phyloP scores from a whole-genome alignment of 2,888 invertebrate genomes.

The Dorcus parallelipipedus region DNA sequence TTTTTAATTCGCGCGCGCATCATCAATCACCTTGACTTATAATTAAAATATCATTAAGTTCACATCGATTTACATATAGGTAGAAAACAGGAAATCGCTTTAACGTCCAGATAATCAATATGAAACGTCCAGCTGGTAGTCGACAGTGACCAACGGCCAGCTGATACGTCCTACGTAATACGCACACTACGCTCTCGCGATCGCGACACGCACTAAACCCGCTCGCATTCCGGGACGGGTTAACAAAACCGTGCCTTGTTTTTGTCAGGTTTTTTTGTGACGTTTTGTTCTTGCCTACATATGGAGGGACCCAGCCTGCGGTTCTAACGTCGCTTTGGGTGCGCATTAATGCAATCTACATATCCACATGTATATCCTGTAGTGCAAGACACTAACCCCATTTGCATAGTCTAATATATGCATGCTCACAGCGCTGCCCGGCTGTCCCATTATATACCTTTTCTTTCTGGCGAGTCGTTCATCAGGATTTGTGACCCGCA shows the following conservation, averaged over 20 bases:
- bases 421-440: conserved; percentile 37
- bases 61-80: conserved; percentile 38
- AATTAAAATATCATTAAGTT: conserved; percentile 42
- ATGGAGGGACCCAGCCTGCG: conserved; percentile 12
- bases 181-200: conserved; percentile 18
- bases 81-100: conserved; percentile 29
- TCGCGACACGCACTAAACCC: conserved; percentile 25
- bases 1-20: conserved; percentile 15
- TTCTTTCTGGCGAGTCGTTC: conserved; percentile 30
- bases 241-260: conserved; percentile 23
- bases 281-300: conserved; percentile 30
- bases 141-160: conserved; percentile 30
- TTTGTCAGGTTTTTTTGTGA: conserved; percentile 41
- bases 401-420: conserved; percentile 45
- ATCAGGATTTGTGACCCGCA: conserved; percentile 36
- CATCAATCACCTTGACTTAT: conserved; percentile 36
- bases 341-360: conserved; percentile 33
- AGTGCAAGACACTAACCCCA: conserved; percentile 37
- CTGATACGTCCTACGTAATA: conserved; percentile 22
- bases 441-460: conserved; percentile 31
- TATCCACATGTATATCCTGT: conserved; percentile 32
- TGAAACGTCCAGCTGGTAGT: conserved; percentile 27
- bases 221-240: conserved; percentile 14
- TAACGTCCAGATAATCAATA: conserved; percentile 29
- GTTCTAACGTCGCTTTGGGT: conserved; percentile 29